Evolutionary conservation across 2,113 vertebrate species (phyloP), one percentile per base, ranked within the genome.

Genomic region (Silurus glanis): DNA sequence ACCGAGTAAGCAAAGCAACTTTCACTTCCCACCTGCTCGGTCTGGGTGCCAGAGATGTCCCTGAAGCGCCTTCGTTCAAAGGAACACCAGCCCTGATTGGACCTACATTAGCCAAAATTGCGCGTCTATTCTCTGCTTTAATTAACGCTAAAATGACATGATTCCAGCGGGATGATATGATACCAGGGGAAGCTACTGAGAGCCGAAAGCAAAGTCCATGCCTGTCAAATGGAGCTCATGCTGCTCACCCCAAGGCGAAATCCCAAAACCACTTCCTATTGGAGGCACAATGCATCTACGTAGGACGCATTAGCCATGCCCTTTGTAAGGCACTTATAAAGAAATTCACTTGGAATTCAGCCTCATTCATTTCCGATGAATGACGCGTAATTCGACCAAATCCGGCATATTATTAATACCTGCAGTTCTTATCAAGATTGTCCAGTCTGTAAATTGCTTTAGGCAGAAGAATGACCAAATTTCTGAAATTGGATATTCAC

Each of bases 291-390:
- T 28, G 9, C 64, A 56, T n/a, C 59, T 51, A 56, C 64, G 82
- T 55, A 69, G 49, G 5, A 19, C 25, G 9, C 71, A 53, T n/a
- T 16, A 78, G 37, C 58, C 47, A 6, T 19, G 9, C 3, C 16
- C 55, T 45, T 28, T 80, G 37, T 23, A 61, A 28, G 37, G 17
- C 58, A 12, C 17, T 61, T 45, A 61, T 80, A 23, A 61, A 23
- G 56, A 47, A 80, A 80, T 1, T 80, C 9, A 80, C 61, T 61
- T 80, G 78, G 56, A 80, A 59, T 80, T 10, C 55, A 80, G 56
- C 78, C 19, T 45, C 58, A 61, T 80, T 80, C 51, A 49, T 84
- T 59, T 80, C 76, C n/a, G 82, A 89, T 12, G 67, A 67, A 59
- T 82, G 85, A 86, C 66, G 59, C 74, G 23, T 10, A 51, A 75